phyloP scores from a whole-genome alignment of 2,888 invertebrate genomes.

The Nomada ferruginata region DNA sequence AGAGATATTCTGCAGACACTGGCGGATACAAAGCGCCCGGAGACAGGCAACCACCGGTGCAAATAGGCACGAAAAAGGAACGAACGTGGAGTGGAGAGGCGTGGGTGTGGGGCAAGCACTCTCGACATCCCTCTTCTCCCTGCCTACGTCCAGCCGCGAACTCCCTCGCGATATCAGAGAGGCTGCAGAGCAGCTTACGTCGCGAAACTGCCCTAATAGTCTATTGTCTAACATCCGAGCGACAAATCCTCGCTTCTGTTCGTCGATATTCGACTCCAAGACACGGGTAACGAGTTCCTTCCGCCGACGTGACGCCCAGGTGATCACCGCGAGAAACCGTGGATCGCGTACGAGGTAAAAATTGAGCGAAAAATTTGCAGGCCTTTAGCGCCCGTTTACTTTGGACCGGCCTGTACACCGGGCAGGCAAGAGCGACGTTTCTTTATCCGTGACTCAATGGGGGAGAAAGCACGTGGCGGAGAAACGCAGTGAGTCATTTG shows the following conservation, averaged over 20 bases:
- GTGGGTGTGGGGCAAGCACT: constrained; percentile 45
- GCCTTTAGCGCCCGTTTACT: not conserved
- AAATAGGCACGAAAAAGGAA: constrained; percentile 52
- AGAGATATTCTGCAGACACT: constrained; percentile 50
- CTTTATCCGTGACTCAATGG: constrained; percentile 59
- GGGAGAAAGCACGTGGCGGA: constrained; percentile 60
- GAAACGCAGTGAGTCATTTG: constrained; percentile 61
- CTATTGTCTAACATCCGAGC: constrained; percentile 81
- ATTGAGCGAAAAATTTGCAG: not conserved
- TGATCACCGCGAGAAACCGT: too few relatives aligned
- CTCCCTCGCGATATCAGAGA: constrained; percentile 31
- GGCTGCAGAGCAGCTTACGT: constrained; percentile 77
- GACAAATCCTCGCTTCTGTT: constrained; percentile 64
- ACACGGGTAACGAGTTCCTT: not conserved
- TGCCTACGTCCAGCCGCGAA: constrained; percentile 11
- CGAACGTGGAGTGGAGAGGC: not conserved
- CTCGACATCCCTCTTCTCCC: constrained; percentile 48
- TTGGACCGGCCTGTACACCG: constrained; percentile 4
- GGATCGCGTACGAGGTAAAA: not conserved
- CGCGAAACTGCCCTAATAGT: constrained; percentile 81
- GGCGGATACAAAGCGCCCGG: constrained; percentile 32
- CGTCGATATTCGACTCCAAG: constrained; percentile 26
- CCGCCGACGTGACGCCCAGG: too few relatives aligned
- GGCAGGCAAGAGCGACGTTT: constrained; percentile 22
- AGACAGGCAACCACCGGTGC: constrained; percentile 6